These are phyloP conservation scores for Hemibagrus guttatus DNA, from an alignment of 2,797 vertebrate species.

Conservation along the genomic window DNA sequence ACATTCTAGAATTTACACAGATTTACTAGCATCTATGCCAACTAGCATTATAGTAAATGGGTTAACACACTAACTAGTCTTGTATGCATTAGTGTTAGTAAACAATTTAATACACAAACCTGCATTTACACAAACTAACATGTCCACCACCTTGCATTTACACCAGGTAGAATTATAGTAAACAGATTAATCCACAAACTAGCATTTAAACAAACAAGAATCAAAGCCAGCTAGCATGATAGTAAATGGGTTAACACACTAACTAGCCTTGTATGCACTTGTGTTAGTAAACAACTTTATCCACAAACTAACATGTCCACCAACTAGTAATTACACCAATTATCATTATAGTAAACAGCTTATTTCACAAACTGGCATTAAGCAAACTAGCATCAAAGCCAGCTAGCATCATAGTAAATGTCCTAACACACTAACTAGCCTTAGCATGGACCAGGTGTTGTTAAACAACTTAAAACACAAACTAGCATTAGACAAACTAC, in stretches of 20 bases:
- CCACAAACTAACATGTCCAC: not conserved
- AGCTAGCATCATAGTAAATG: no score
- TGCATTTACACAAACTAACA: no score
- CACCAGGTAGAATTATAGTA: no score
- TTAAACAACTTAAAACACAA: not conserved
- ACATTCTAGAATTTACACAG: no score
- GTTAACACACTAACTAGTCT: not conserved
- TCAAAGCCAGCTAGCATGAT: not conserved
- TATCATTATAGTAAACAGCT: not conserved
- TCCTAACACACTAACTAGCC: no score
- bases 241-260: not conserved
- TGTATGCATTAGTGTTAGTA: not conserved
- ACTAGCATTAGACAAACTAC: no score
- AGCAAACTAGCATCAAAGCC: not conserved
- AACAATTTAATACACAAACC: not conserved
- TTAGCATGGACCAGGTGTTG: no score
- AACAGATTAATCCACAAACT: no score
- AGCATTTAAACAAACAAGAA: not conserved
- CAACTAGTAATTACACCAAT: not conserved
- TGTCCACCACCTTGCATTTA: no score
- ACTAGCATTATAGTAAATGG: not conserved
- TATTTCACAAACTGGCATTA: not conserved
- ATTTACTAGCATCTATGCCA: no score
- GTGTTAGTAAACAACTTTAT: not conserved
- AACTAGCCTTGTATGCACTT: not conserved